phyloP scores from a whole-genome alignment of 2,888 invertebrate species.

The Plusia festucae region DNA sequence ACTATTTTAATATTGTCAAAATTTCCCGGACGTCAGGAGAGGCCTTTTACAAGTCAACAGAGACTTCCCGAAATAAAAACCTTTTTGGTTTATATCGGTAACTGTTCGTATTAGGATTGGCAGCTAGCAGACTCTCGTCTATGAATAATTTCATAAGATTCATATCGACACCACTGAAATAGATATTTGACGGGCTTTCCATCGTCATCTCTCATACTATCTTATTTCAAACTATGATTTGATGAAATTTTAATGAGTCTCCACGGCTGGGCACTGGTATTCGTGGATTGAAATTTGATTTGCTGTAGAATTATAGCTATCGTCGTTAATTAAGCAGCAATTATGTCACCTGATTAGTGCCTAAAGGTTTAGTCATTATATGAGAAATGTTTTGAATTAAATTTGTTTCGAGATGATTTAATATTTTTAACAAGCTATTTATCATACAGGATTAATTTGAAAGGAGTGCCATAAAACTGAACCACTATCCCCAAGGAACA shows the following conservation, averaged over 20 bases:
- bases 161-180: constrained; percentile 58
- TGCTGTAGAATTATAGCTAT: not conserved
- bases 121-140: constrained; percentile 42
- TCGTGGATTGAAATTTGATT: not conserved
- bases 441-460: too few species aligned
- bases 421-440: too few species aligned
- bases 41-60: not conserved
- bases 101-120: constrained; percentile 36
- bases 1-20: too few species aligned
- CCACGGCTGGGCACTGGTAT: not conserved
- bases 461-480: too few species aligned
- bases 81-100: constrained; percentile 15
- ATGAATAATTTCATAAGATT: constrained; percentile 71
- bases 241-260: constrained; percentile 13
- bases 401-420: too few species aligned
- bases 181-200: constrained; percentile 36
- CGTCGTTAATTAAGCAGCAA: too few species aligned
- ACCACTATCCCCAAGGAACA: too few species aligned
- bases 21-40: not conserved
- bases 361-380: too few species aligned
- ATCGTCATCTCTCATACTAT: constrained; percentile 12
- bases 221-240: constrained; percentile 35
- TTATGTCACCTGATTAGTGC: too few species aligned
- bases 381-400: too few species aligned
- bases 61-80: constrained; percentile 3